A percentile compares a stretch with the other conserved stretches of the same genome.
These are phyloP conservation scores for Notiomystis cincta DNA, from an alignment of 2,113 vertebrate genomes.

Conservation along the genomic window DNA sequence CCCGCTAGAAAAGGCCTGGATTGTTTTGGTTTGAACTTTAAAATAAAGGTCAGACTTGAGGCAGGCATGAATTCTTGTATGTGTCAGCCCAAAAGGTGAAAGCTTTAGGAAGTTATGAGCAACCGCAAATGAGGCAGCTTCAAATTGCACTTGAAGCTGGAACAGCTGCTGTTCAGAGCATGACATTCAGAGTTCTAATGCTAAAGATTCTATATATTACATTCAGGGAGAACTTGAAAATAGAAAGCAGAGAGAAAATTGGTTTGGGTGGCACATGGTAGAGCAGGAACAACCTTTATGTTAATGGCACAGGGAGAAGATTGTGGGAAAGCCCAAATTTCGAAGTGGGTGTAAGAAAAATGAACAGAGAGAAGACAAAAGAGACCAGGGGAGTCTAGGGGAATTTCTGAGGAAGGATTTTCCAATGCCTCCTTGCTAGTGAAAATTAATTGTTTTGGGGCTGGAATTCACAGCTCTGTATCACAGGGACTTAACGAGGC, in stretches of 20 bases:
- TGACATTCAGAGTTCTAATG: neutral
- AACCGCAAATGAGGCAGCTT: neutral
- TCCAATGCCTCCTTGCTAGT: neutral
- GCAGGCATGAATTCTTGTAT: neutral
- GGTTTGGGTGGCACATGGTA: neutral
- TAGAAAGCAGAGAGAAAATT: neutral
- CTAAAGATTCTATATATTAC: neutral
- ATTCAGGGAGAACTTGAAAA: neutral
- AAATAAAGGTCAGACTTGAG: slow-evolving; percentile 32
- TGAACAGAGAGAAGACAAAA: neutral
- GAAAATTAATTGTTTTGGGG: slow-evolving; percentile 49
- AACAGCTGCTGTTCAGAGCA: neutral
- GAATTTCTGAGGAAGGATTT: slow-evolving; percentile 44
- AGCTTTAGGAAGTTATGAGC: slow-evolving; percentile 7
- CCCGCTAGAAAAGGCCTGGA: neutral
- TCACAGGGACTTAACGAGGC: neutral
- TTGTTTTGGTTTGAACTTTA: slow-evolving; percentile 24
- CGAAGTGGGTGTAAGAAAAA: neutral
- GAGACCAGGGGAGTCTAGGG: neutral
- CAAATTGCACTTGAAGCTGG: neutral
- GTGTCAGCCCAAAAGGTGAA: slow-evolving; percentile 41
- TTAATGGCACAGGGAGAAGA: neutral
- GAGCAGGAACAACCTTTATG: neutral
- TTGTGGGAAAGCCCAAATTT: slow-evolving; percentile 15
- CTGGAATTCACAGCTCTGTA: slow-evolving; percentile 35